Evolutionary conservation across 1,140 invertebrate species (phyloP), one percentile per base, ranked within the genome.

Genomic region (Achatina immaculata): DNA sequence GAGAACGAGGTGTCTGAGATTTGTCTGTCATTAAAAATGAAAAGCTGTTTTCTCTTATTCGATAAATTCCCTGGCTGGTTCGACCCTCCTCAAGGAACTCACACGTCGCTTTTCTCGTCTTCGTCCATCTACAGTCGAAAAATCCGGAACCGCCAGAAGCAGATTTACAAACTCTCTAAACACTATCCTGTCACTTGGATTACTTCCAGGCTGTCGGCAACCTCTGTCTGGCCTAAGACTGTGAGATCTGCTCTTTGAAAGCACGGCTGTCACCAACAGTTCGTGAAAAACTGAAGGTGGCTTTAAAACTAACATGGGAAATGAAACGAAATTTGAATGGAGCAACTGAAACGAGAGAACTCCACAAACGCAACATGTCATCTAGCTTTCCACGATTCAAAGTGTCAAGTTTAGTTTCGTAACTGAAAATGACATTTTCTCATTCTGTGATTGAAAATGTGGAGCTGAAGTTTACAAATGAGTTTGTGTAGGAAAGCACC

Each of bases 401-500:
- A 14, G 31, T 62, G 58, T 62, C 31, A 62, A 31, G n/a, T 62
- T 28, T 31, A 28, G 58, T 34, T 62, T 3, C n/a, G 58, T 62
- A 62, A 62, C 58, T 31, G 31, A 16, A 62, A 62, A 28, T 62
- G 58, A 62, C 58, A 62, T 62, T 2, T 62, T 28, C 16, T 19
- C 9, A 31, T 28, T 4, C 21, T 31, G 7, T n/a, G 21, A 62
- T 31, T 6, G 31, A 62, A 62, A 28, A 31, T 31, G 0, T 31
- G 16, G 21, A 34, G 58, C 7, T 28, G 58, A 62, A 31, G 58
- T 31, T 62, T 62, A 31, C n/a, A 31, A 62, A 62, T 62, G 58
- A 62, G 58, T 62, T 62, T 62, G 58, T 62, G 28, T 31, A 62
- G 16, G 58, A 62, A 31, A 28, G n/a, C 58, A 62, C 58, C 58